Percentiles rank a stretch among this genome's conserved stretches.
Conservation (phyloP, 2,113 vertebrate species). For the Mionectes macconnelli region DNA sequence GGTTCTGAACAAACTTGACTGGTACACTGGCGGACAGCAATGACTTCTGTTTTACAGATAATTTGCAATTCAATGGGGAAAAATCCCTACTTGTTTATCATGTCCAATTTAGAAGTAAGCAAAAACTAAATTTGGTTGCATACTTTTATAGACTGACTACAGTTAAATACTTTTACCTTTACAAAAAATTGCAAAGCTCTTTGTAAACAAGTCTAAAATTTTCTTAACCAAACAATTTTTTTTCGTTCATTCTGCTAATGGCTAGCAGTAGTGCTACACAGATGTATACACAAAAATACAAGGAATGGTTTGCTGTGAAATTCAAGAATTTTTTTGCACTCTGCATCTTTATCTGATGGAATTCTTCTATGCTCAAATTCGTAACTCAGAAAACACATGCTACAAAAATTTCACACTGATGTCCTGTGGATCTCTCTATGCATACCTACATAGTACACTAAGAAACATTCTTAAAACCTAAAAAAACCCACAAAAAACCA, state of each 20-base stretch:
- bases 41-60: slow-evolving; percentile 6
- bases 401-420: neutral
- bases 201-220: neutral
- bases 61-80: neutral
- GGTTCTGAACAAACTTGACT: slow-evolving; percentile 32
- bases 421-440: neutral
- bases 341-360: neutral
- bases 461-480: neutral
- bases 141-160: neutral
- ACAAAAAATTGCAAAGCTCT: neutral
- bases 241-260: neutral
- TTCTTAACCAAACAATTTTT: neutral
- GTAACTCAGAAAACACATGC: neutral
- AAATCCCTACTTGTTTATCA: neutral
- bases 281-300: neutral
- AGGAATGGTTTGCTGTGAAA: neutral
- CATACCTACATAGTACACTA: neutral
- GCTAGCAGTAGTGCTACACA: neutral
- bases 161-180: neutral
- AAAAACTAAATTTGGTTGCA: neutral
- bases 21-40: neutral
- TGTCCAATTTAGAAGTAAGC: neutral
- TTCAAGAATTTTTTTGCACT: neutral
- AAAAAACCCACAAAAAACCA: too few species aligned
- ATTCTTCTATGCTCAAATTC: neutral